Percentiles rank a stretch among this genome's conserved stretches.
These are phyloP conservation scores for Notiomystis cincta DNA, from an alignment of 2,113 vertebrate species.

Conservation along the genomic window DNA sequence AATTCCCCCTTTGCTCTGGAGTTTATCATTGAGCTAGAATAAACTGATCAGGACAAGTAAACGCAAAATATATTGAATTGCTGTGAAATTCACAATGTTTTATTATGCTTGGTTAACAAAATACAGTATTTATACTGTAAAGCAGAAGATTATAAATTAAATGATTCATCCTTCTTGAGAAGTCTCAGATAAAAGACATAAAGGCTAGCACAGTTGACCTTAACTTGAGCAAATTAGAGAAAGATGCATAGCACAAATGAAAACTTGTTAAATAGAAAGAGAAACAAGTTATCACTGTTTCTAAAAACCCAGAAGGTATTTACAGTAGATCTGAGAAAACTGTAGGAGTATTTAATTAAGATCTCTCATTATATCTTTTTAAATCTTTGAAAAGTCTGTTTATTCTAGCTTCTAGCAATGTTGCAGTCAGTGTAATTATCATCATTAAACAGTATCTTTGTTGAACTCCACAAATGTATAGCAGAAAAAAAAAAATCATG, in stretches of 20 bases:
- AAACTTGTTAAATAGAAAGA: conserved; percentile 49
- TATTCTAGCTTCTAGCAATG: conserved; percentile 23
- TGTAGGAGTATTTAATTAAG: conserved; percentile 53
- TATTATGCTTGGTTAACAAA: neutral
- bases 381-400: conserved; percentile 40
- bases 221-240: neutral
- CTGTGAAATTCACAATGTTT: neutral
- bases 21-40: neutral
- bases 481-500: neutral
- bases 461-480: neutral
- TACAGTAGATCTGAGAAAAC: conserved; percentile 56
- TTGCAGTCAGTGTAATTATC: neutral
- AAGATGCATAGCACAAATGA: conserved; percentile 38
- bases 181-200: neutral
- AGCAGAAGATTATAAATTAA: neutral
- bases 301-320: conserved; percentile 36
- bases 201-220: neutral
- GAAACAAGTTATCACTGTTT: conserved; percentile 32
- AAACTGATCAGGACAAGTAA: neutral
- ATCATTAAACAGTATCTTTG: conserved; percentile 42
- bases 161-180: neutral
- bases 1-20: neutral
- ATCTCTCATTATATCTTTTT: conserved; percentile 15
- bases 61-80: neutral
- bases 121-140: neutral